Evolutionary conservation across 2,113 vertebrate species (phyloP).

Genomic region (Athene cunicularia): DNA sequence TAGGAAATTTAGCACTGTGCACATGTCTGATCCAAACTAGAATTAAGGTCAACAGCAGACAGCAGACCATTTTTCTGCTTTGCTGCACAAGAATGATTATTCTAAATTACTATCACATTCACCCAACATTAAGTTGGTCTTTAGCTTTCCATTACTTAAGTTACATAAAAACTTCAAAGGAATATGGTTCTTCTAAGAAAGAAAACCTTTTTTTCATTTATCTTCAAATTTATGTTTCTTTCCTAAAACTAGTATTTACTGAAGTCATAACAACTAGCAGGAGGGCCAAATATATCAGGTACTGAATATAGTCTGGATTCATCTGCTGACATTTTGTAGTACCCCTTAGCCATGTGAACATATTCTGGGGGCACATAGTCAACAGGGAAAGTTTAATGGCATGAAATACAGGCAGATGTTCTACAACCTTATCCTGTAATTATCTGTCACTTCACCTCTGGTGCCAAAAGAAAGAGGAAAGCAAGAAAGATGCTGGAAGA

Average conservation of each 20-base stretch:
- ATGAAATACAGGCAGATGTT: not conserved
- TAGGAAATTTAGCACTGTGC: not conserved
- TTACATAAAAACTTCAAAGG: not conserved
- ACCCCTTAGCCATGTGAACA: not conserved
- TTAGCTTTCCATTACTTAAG: not conserved
- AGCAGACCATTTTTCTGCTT: not conserved
- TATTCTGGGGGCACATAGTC: not conserved
- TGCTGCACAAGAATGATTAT: not conserved
- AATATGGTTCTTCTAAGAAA: not conserved
- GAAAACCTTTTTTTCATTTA: not conserved
- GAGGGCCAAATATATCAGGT: not conserved
- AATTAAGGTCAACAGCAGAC: not conserved
- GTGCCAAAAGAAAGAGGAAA: not conserved
- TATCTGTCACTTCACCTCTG: not conserved
- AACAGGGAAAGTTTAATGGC: not conserved
- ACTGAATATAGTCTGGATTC: not conserved
- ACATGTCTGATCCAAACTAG: not conserved
- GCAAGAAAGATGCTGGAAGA: not conserved
- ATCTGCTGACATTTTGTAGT: not conserved
- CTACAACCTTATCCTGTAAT: not conserved
- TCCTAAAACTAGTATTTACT: not conserved
- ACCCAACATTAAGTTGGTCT: not conserved
- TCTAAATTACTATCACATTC: not conserved
- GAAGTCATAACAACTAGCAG: not conserved
- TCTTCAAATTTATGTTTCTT: not conserved